A percentile compares a stretch with the other conserved stretches of the same genome.
Evolutionary conservation across 53 echinoderm and acorn worm species (phyloP).

Genomic region (Apostichopus leukothele): DNA sequence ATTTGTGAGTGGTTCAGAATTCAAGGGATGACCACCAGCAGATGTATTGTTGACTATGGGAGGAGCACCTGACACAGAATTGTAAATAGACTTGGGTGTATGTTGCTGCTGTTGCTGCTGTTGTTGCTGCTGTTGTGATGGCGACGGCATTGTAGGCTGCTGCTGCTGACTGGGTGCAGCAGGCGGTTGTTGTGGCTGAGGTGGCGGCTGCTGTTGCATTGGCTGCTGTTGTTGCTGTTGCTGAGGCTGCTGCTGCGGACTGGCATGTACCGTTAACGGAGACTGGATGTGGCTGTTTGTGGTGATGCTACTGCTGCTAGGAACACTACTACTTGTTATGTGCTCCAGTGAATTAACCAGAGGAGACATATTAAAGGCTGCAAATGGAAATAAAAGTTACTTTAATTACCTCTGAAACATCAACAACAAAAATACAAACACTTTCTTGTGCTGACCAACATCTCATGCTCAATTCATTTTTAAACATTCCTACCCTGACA

Average conservation of each 20-base stretch:
- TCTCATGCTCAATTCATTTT: too few relatives aligned
- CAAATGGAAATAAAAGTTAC: not conserved
- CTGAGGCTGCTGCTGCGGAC: constrained; percentile 34
- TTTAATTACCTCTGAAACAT: not conserved
- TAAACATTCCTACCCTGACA: too few relatives aligned
- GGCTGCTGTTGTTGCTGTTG: constrained; percentile 45
- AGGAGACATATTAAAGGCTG: constrained; percentile 78
- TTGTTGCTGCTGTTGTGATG: not conserved
- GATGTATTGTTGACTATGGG: constrained; percentile 43
- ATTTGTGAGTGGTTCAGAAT: constrained; percentile 70
- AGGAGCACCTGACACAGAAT: constrained; percentile 43
- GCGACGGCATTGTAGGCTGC: not conserved
- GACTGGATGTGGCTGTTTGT: constrained; percentile 58
- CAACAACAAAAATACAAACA: not conserved
- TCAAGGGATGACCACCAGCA: constrained; percentile 45
- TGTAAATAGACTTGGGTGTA: constrained; percentile 39
- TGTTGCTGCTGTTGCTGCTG: not conserved
- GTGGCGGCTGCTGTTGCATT: constrained; percentile 55
- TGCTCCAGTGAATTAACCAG: constrained; percentile 83
- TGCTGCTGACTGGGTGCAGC: constrained; percentile 59
- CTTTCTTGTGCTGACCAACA: too few relatives aligned
- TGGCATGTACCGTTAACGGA: constrained; percentile 36
- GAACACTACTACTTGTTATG: constrained; percentile 66
- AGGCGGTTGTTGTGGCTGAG: constrained; percentile 52
- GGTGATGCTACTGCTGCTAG: constrained; percentile 57